Conservation (phyloP, 1,140 invertebrate genomes). For the Panagrolaimus sp. region DNA sequence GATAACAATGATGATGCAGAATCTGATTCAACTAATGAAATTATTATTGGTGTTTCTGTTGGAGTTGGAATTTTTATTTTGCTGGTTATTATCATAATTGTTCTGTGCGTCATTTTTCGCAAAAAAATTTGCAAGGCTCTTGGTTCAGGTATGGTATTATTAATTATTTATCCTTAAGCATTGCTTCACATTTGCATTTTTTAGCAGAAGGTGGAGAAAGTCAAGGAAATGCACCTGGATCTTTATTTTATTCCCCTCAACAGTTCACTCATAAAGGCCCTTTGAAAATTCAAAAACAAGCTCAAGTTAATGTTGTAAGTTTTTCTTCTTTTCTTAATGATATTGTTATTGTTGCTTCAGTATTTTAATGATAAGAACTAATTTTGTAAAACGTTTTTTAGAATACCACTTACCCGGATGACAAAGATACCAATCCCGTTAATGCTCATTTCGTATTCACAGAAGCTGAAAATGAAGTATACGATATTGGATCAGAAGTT, state of each 20-base stretch:
- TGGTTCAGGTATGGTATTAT: background rate
- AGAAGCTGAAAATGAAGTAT: background rate
- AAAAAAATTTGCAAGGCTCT: slow-evolving; percentile 1
- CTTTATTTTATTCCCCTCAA: background rate
- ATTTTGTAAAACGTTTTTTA: too few relatives aligned
- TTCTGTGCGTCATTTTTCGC: background rate
- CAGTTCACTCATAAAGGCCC: background rate
- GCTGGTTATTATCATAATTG: background rate
- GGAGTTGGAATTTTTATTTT: background rate
- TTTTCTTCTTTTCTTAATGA: too few relatives aligned
- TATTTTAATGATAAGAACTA: too few relatives aligned
- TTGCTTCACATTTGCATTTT: background rate
- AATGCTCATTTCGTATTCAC: slow-evolving; percentile 5
- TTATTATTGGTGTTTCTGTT: slow-evolving; percentile 1
- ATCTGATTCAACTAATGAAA: background rate
- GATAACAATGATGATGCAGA: background rate
- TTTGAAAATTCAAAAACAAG: background rate
- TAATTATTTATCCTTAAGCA: background rate
- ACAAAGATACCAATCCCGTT: background rate
- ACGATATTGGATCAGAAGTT: slow-evolving; percentile 16
- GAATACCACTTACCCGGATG: background rate
- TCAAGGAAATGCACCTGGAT: background rate
- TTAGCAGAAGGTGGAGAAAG: background rate
- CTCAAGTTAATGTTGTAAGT: background rate
- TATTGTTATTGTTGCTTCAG: too few relatives aligned